These are phyloP conservation scores for Drosophila saltans DNA, from an alignment of 1,140 invertebrate genomes.

Conservation along the genomic window DNA sequence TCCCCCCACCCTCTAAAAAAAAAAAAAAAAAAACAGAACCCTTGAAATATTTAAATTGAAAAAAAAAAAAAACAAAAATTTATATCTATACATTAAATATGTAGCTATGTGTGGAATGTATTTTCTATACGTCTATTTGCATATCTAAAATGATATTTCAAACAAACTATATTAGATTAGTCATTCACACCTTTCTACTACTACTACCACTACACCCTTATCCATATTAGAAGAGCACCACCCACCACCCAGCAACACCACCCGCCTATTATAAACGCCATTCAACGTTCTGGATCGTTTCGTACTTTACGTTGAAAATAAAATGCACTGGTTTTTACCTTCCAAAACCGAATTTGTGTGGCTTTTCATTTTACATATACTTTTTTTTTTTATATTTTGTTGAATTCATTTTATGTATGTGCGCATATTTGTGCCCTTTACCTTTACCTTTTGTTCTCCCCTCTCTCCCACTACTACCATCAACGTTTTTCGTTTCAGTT, in stretches of 20 bases:
- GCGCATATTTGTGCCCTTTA: conserved; percentile 1
- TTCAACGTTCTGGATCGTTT: background rate
- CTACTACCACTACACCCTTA: background rate
- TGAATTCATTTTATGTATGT: conserved; percentile 9
- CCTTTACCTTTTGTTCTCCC: background rate
- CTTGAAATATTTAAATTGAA: conserved; percentile 9
- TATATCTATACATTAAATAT: no score
- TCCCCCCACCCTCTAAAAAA: conserved; percentile 14
- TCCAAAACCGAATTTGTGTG: conserved; percentile 1
- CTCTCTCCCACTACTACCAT: background rate
- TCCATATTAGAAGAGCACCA: background rate
- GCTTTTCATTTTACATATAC: conserved; percentile 5
- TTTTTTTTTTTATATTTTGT: background rate
- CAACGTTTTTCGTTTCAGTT: conserved; percentile 25
- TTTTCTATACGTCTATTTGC: conserved; percentile 36
- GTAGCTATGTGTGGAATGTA: conserved; percentile 48
- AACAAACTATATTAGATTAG: conserved; percentile 9
- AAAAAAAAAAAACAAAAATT: background rate
- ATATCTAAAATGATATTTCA: conserved; percentile 36
- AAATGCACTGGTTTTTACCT: conserved; percentile 6
- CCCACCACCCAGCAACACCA: background rate
- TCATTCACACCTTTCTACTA: conserved; percentile 5
- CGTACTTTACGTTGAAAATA: background rate
- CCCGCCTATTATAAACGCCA: background rate
- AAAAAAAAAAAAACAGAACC: background rate